These are phyloP conservation scores for Spodoptera picta DNA, from an alignment of 2,888 invertebrate species.

Conservation along the genomic window DNA sequence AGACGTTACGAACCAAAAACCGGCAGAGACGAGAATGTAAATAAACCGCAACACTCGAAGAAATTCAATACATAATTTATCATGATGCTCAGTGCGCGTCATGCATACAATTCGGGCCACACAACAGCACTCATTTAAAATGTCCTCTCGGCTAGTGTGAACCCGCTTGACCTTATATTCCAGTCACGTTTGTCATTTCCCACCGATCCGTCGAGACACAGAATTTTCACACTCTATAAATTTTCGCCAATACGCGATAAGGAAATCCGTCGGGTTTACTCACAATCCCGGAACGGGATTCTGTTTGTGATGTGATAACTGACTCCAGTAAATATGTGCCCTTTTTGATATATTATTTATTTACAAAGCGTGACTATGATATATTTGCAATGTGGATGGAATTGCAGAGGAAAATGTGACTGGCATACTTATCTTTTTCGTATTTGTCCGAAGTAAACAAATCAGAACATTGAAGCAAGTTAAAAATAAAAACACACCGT, in stretches of 20 bases:
- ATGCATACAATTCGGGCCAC: constrained; percentile 8
- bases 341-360: constrained; percentile 46
- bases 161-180: constrained; percentile 58
- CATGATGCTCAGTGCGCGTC: constrained; percentile 5
- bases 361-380: constrained; percentile 1
- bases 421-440: background rate
- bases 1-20: no score
- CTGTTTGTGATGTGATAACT: constrained; percentile 60
- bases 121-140: constrained; percentile 39
- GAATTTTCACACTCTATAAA: constrained; percentile 85
- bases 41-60: background rate
- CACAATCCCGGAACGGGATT: constrained; percentile 60
- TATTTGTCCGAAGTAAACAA: no score
- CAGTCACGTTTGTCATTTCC: constrained; percentile 82
- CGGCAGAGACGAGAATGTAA: background rate
- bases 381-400: background rate
- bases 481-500: no score
- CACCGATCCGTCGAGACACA: constrained; percentile 73
- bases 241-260: constrained; percentile 72
- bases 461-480: no score
- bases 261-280: constrained; percentile 71
- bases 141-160: constrained; percentile 33
- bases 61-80: constrained; percentile 13
- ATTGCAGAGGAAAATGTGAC: background rate
- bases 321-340: constrained; percentile 53